A percentile compares a stretch with the other conserved stretches of the same genome.
Evolutionary conservation across 2,888 invertebrate genomes (phyloP).

Genomic region (Seira musarum): DNA sequence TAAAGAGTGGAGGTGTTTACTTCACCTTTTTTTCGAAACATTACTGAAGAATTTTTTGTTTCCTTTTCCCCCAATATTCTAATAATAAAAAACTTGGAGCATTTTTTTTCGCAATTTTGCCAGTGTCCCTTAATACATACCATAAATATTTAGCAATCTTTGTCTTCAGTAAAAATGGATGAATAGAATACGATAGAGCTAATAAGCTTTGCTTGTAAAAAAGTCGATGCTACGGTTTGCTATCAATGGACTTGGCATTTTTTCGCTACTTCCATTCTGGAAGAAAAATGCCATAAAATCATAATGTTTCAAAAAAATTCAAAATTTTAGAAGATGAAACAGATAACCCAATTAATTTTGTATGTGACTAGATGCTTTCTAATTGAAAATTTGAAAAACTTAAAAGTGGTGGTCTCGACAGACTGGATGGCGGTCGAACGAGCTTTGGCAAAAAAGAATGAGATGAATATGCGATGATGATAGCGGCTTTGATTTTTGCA

Average conservation of each 20-base stretch:
- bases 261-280: slow-evolving; percentile 4
- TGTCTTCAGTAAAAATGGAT: slow-evolving; percentile 42
- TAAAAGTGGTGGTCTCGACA: slow-evolving; percentile 1
- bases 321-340: background rate
- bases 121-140: slow-evolving; percentile 57
- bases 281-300: background rate
- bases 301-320: background rate
- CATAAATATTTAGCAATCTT: slow-evolving; percentile 54
- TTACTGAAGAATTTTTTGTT: slow-evolving; percentile 39
- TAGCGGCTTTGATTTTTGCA: background rate
- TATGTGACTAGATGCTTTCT: too few relatives aligned
- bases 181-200: slow-evolving; percentile 1
- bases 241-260: slow-evolving; percentile 23
- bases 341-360: too few relatives aligned
- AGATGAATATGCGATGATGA: background rate
- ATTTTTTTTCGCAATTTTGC: slow-evolving; percentile 49
- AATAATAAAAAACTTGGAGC: slow-evolving; percentile 20
- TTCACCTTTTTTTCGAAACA: slow-evolving; percentile 36
- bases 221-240: too few relatives aligned
- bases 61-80: slow-evolving; percentile 51
- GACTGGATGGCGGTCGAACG: background rate
- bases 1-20: slow-evolving; percentile 24
- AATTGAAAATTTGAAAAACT: slow-evolving; percentile 5
- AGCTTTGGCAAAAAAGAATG: background rate
- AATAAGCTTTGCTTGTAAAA: too few relatives aligned